Evolutionary conservation across 2,797 vertebrate species (phyloP), one percentile per base, ranked within the genome.

Genomic region (Astyanax mexicanus): DNA sequence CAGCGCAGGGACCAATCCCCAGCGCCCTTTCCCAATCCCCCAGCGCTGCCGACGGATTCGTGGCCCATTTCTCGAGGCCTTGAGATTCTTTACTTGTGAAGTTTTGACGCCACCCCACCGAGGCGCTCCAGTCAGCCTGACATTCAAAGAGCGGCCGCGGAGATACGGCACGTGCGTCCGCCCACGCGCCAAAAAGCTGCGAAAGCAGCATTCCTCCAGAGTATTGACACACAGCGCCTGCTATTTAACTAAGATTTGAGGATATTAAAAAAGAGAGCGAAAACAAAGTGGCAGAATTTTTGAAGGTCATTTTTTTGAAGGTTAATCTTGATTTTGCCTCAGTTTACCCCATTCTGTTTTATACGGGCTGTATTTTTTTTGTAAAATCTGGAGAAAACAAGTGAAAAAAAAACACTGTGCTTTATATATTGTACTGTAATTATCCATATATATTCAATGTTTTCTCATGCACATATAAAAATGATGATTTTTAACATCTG

Each of bases 51-150:
- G 7, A 49, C 73, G 62, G 40, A 55, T 44, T 52, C 13, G 27
- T 17, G 72, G 38, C 44, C 21, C 42, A 67, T 61, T 44, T 72
- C 68, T 42, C 0, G 0, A 64, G 38, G 40, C 76, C 64, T 60
- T 69, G 57, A 35, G 21, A 13, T 44, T 38, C 19, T 32, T 29
- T 9, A 55, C 35, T 11, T 15, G 15, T 12, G 42, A 6, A 47
- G 72, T n/a, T 44, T 32, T 3, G 3, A 12, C 12, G 27, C 8
- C 0, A 21, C 3, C 1, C 61, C 23, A 19, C 38, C 61, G 21
- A 40, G 58, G 40, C 10, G 17, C 17, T 51, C 49, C 13, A 67
- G 13, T 21, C 35, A 27, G 42, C 9, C 49, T 15, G 37, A 64
- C 38, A 25, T 13, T 64, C 21, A 44, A 65, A 44, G 6, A 21